Evolutionary conservation across 2,797 vertebrate species (phyloP), one percentile per base, ranked within the genome.

Genomic region (Lophotriccus pileatus): DNA sequence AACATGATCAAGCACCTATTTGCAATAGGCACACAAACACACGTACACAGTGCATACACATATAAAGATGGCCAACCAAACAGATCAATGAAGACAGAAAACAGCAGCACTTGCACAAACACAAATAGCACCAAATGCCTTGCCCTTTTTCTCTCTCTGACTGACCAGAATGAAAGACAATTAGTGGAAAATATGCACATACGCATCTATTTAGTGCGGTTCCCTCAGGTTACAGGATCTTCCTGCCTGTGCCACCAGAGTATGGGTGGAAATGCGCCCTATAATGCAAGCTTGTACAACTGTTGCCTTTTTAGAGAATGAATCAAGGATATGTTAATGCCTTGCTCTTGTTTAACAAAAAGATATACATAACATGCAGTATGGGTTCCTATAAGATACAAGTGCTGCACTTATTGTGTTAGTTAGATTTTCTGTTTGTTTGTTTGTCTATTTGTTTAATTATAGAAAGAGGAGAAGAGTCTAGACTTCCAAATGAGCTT

Each of bases 11-110:
- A 80, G 21, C 20, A 41, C 2, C 5, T 63, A 43, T 73, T 86
- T 88, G 21, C 46, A 32, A 15, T 1, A 49, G 14, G 15, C 32
- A 24, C 30, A 9, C 6, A 20, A 55, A 7, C 41, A 72, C 28
- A 22, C 1, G 3, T 13, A 13, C 20, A 25, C 9, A n/a, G 7
- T 30, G 25, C 8, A 14, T 10, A 13, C 15, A 44, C 34, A 5
- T 30, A 10, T 2, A 3, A 14, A 25, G 41, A 47, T 32, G 39
- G 4, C 36, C 5, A 1, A 12, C 36, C 49, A 43, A 28, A 41
- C 37, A 53, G 41, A 81, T 76, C 58, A 84, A 18, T 80, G 43
- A n/a, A 58, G 32, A 32, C 15, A 36, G 60, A 44, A 86, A 89
- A 64, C 59, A 75, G 59, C n/a, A 72, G 36, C 2, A 2, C 44